These are phyloP conservation scores for Adrianichthys oophorus DNA, from an alignment of 2,797 vertebrate genomes.

Conservation along the genomic window DNA sequence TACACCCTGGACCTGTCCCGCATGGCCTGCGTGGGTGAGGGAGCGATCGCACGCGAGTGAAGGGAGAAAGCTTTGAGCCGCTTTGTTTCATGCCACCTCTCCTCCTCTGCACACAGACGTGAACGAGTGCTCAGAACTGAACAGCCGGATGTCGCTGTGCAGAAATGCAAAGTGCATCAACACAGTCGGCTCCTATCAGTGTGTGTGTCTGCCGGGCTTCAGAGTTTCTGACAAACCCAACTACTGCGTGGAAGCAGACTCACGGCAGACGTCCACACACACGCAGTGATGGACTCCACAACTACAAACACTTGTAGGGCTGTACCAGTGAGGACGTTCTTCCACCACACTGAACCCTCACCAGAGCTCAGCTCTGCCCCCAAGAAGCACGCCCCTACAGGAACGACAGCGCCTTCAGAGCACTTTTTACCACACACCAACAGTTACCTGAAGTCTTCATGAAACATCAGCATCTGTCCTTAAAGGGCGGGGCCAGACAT, in stretches of 20 bases:
- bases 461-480: background rate
- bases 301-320: constrained; percentile 49
- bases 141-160: constrained; percentile 94
- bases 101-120: constrained; percentile 82
- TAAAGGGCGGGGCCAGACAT: too few relatives aligned
- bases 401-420: background rate
- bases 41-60: background rate
- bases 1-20: constrained; percentile 91
- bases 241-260: constrained; percentile 84
- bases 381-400: background rate
- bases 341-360: background rate
- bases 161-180: constrained; percentile 96
- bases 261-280: constrained; percentile 65
- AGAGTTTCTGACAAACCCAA: constrained; percentile 86
- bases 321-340: constrained; percentile 48
- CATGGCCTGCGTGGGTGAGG: constrained; percentile 93
- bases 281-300: constrained; percentile 79
- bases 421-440: background rate
- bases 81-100: background rate
- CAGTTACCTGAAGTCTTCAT: background rate
- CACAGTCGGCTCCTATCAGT: constrained; percentile 92
- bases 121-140: constrained; percentile 93
- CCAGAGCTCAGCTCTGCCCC: background rate
- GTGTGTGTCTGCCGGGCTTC: constrained; percentile 91
- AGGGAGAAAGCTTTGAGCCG: too few relatives aligned